Evolutionary conservation across 2,888 invertebrate genomes (phyloP).

Genomic region (Chloroclystis v-ata): DNA sequence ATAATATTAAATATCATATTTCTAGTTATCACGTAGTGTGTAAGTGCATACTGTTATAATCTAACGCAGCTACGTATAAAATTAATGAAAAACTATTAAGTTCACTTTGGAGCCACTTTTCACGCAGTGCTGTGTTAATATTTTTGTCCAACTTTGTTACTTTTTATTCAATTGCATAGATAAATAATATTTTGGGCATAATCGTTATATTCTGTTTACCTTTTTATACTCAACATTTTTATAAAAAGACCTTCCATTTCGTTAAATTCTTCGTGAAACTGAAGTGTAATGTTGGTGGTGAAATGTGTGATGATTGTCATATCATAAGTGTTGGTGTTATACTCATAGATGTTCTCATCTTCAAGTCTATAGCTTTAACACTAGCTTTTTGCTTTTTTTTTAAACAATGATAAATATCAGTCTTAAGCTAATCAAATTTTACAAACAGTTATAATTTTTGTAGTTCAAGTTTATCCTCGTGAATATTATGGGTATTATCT

Average conservation of each 20-base stretch:
- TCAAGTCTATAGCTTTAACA: conserved; percentile 43
- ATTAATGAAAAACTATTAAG: background rate
- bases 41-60: conserved; percentile 54
- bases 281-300: conserved; percentile 23
- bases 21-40: conserved; percentile 49
- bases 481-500: conserved; percentile 34
- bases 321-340: conserved; percentile 41
- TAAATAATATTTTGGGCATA: no score
- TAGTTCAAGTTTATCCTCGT: conserved; percentile 33
- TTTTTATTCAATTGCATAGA: background rate
- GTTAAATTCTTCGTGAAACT: background rate
- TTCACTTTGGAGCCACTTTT: background rate
- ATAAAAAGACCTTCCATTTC: no score
- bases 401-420: conserved; percentile 44
- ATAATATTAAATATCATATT: conserved; percentile 43
- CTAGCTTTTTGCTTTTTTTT: conserved; percentile 14
- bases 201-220: no score
- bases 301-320: conserved; percentile 49
- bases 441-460: conserved; percentile 37
- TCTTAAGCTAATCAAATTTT: conserved; percentile 41
- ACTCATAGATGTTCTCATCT: conserved; percentile 29
- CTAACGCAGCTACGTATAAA: conserved; percentile 24
- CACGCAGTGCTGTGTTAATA: background rate
- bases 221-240: background rate
- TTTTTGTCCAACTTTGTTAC: background rate